Percentiles rank a stretch among this genome's conserved stretches.
Evolutionary conservation across 2,797 vertebrate genomes (phyloP).

Genomic region (Enteromius anoplus): DNA sequence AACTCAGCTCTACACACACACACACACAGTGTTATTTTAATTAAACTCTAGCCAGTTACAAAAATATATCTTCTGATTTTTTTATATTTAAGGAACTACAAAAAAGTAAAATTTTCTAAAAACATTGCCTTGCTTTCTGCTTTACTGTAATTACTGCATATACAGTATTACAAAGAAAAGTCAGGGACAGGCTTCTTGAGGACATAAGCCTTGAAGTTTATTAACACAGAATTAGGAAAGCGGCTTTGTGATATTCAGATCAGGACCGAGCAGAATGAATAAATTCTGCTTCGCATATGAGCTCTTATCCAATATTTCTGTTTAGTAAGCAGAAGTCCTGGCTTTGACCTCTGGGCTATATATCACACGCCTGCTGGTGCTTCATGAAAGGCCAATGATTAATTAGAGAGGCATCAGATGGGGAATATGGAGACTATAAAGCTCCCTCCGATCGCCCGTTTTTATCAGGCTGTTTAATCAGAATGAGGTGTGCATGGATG

Average conservation of each 20-base stretch:
- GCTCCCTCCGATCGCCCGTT: constrained; percentile 18
- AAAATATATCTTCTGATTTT: neutral
- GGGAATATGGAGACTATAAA: constrained; percentile 30
- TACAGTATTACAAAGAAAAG: neutral
- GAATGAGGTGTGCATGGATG: constrained; percentile 32
- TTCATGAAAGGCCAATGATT: constrained; percentile 28
- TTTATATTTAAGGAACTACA: neutral
- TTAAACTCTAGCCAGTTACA: neutral
- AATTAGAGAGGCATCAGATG: constrained; percentile 36
- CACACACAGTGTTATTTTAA: too few species aligned
- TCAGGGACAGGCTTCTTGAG: neutral
- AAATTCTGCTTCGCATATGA: neutral
- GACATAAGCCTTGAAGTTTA: neutral
- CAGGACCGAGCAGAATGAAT: neutral
- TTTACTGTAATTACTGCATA: too few species aligned
- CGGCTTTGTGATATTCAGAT: neutral
- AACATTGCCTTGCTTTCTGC: neutral
- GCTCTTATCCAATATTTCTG: constrained; percentile 1
- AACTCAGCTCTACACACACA: too few species aligned
- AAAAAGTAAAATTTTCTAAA: neutral
- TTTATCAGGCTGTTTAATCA: constrained; percentile 44
- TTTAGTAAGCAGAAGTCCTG: constrained; percentile 18
- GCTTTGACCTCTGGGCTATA: constrained; percentile 21
- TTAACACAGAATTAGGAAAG: neutral
- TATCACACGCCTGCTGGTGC: constrained; percentile 19